Conservation (phyloP, 2,888 invertebrate genomes). For the Rotaria socialis region DNA sequence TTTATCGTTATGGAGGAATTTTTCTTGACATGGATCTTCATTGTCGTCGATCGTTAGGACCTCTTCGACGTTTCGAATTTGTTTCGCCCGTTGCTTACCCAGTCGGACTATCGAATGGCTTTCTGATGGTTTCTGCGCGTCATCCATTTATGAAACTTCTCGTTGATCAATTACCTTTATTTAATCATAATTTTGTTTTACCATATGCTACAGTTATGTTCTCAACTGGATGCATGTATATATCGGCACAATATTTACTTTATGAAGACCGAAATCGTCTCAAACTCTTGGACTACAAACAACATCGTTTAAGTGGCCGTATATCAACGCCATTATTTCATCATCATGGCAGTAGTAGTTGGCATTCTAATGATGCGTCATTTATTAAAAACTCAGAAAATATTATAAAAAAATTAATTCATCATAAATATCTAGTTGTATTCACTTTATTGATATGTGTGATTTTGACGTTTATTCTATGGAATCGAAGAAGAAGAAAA, state of each 20-base stretch:
- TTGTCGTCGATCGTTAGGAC: slow-evolving; percentile 36
- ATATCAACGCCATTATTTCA: background rate
- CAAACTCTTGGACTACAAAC: background rate
- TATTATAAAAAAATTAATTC: background rate
- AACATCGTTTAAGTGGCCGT: slow-evolving; percentile 25
- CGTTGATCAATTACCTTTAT: background rate
- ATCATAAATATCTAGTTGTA: background rate
- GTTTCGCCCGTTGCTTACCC: background rate
- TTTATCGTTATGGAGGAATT: slow-evolving; percentile 1
- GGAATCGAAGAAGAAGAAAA: background rate
- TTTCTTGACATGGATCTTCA: slow-evolving; percentile 31
- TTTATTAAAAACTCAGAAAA: background rate
- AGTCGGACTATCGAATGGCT: slow-evolving; percentile 25
- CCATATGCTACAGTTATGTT: slow-evolving; percentile 35
- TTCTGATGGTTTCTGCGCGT: slow-evolving; percentile 45
- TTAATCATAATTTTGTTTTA: slow-evolving; percentile 12
- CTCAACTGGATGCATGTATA: slow-evolving; percentile 25
- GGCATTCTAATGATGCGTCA: background rate
- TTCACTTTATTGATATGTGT: background rate
- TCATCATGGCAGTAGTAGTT: slow-evolving; percentile 30
- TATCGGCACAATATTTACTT: background rate
- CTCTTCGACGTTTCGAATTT: background rate
- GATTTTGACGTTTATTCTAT: background rate
- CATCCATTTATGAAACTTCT: slow-evolving; percentile 41
- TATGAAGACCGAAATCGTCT: background rate